Evolutionary conservation across 1,140 invertebrate genomes (phyloP).

Genomic region (Achroia grisella): DNA sequence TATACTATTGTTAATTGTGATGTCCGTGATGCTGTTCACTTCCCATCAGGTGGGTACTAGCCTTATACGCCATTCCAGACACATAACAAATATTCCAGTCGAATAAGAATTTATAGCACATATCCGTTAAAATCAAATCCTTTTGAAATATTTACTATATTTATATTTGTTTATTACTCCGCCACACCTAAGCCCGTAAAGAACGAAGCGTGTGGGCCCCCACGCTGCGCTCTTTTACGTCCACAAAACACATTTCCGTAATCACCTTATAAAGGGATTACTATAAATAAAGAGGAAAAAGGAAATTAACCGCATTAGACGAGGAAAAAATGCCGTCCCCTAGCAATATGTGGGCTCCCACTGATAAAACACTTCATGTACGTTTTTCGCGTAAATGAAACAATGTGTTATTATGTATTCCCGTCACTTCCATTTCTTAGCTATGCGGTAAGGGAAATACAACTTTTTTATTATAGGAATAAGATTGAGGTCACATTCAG

Average conservation of each 20-base stretch:
- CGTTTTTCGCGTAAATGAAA: conserved; percentile 61
- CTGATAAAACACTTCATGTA: conserved; percentile 66
- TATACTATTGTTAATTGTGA: no score
- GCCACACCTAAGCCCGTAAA: conserved; percentile 22
- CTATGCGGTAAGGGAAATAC: conserved; percentile 15
- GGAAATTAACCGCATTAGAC: conserved; percentile 63
- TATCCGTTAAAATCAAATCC: no score
- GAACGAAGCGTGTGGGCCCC: conserved; percentile 15
- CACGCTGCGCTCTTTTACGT: conserved; percentile 23
- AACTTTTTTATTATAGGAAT: background rate
- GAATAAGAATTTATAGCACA: no score
- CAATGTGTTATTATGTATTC: conserved; percentile 62
- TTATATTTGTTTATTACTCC: background rate
- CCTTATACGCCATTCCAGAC: no score
- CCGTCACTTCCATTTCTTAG: conserved; percentile 12
- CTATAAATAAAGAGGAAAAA: conserved; percentile 72
- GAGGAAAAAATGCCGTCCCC: conserved; percentile 63
- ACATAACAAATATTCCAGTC: no score
- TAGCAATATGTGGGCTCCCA: conserved; percentile 67
- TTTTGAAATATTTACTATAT: background rate
- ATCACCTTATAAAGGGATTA: conserved; percentile 73
- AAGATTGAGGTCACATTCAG: background rate
- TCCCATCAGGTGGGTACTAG: no score
- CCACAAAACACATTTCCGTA: conserved; percentile 48
- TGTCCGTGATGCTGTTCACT: no score